Percentiles rank a stretch among this genome's conserved stretches.
Evolutionary conservation across 1,140 invertebrate species (phyloP).

Genomic region (Drosophila kanapiae): DNA sequence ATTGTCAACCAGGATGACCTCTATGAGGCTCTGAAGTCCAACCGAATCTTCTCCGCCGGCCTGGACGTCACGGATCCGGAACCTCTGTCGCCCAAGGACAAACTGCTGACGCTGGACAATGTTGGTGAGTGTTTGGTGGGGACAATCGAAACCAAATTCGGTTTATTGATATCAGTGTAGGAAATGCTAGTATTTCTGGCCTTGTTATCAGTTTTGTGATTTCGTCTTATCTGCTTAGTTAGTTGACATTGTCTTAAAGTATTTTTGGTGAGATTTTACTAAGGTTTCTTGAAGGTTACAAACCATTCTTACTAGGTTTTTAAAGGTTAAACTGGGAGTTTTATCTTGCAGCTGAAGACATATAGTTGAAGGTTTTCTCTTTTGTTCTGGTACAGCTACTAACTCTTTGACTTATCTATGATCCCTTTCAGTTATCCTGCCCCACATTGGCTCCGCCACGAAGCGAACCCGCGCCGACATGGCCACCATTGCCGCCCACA

Average conservation of each 20-base stretch:
- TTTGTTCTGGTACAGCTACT: too few species aligned
- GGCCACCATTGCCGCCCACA: conserved; percentile 91
- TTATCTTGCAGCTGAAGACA: neutral
- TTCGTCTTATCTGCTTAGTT: conserved; percentile 47
- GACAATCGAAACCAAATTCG: neutral
- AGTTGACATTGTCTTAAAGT: conserved; percentile 31
- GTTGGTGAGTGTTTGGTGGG: conserved; percentile 90
- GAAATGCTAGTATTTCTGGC: conserved; percentile 11
- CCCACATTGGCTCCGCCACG: conserved; percentile 95
- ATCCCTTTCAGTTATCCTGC: conserved; percentile 88
- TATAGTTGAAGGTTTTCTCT: too few species aligned
- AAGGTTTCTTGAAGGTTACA: conserved; percentile 69
- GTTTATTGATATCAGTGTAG: conserved; percentile 23
- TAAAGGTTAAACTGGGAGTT: neutral
- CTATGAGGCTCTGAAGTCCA: conserved; percentile 91
- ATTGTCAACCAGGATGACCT: conserved; percentile 93
- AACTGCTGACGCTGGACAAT: conserved; percentile 92
- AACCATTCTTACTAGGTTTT: neutral
- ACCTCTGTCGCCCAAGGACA: conserved; percentile 92
- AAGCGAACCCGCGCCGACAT: conserved; percentile 91
- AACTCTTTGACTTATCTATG: conserved; percentile 21
- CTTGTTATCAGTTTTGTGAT: conserved; percentile 44
- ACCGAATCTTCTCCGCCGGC: conserved; percentile 94
- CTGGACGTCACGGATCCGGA: conserved; percentile 97
- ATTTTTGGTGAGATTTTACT: conserved; percentile 45